Evolutionary conservation across 1,140 invertebrate genomes (phyloP).

Genomic region (Oreohelix idahoensis): DNA sequence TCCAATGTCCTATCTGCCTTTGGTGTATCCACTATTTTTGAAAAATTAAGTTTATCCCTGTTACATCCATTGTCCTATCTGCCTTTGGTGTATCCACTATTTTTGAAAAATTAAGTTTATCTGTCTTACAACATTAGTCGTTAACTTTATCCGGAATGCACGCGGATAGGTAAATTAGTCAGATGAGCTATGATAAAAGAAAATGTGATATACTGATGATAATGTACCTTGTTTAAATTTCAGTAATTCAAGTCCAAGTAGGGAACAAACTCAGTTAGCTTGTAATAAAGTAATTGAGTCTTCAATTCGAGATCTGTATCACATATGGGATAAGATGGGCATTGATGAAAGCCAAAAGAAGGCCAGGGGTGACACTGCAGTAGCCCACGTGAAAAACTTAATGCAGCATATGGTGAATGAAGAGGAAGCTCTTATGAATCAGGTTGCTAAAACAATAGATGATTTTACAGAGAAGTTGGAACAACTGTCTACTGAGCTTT

Average conservation of each 20-base stretch:
- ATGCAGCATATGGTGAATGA: slow-evolving; percentile 37
- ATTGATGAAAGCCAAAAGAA: slow-evolving; percentile 35
- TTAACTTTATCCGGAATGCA: no score
- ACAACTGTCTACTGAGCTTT: slow-evolving; percentile 21
- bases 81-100: no score
- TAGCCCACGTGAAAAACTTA: slow-evolving; percentile 23
- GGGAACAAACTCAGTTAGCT: slow-evolving; percentile 24
- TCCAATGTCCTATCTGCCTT: no score
- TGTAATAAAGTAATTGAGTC: slow-evolving; percentile 21
- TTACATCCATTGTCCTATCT: no score
- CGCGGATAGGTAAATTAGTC: no score
- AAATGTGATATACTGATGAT: neutral
- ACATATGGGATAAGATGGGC: slow-evolving; percentile 36
- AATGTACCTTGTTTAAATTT: slow-evolving; percentile 3
- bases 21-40: no score
- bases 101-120: no score
- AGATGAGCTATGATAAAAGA: no score
- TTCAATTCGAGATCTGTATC: neutral
- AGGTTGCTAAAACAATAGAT: slow-evolving; percentile 20
- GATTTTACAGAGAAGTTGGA: slow-evolving; percentile 28
- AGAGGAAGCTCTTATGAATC: slow-evolving; percentile 22
- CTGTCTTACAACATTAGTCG: no score
- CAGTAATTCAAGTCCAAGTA: neutral
- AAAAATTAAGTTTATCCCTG: no score
- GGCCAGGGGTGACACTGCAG: slow-evolving; percentile 11